Conservation (phyloP, 2,888 invertebrate genomes). For the Agrypnus murinus region DNA sequence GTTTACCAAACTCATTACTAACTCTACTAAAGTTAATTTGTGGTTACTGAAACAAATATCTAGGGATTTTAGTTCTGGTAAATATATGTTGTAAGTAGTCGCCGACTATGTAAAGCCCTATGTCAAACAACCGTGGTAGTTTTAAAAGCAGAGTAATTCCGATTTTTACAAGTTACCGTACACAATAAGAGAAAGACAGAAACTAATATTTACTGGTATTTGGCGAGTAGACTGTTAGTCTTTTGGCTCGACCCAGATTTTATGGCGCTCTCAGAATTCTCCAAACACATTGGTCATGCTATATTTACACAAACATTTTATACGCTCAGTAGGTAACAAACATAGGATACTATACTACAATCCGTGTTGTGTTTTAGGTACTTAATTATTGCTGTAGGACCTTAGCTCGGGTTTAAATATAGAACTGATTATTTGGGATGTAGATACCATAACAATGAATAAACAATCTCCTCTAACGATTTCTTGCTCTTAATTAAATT, state of each 20-base stretch:
- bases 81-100: neutral
- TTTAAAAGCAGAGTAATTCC: neutral
- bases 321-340: conserved; percentile 27
- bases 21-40: conserved; percentile 21
- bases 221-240: conserved; percentile 36
- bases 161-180: neutral
- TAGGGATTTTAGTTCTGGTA: conserved; percentile 5
- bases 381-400: conserved; percentile 18
- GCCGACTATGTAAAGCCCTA: conserved; percentile 9
- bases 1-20: conserved; percentile 26
- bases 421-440: neutral
- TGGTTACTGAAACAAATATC: conserved; percentile 23
- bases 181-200: no score
- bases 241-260: conserved; percentile 44
- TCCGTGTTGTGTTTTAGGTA: conserved; percentile 18
- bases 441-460: neutral
- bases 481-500: conserved; percentile 10
- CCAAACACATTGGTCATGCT: conserved; percentile 39
- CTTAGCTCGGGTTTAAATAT: conserved; percentile 15
- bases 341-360: conserved; percentile 6
- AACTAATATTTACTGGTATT: conserved; percentile 25
- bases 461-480: neutral
- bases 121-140: neutral
- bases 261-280: conserved; percentile 29
- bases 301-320: conserved; percentile 39